A percentile compares a stretch with the other conserved stretches of the same genome.
phyloP scores from a whole-genome alignment of 2,797 vertebrate genomes.

The Cyprinella venusta region DNA sequence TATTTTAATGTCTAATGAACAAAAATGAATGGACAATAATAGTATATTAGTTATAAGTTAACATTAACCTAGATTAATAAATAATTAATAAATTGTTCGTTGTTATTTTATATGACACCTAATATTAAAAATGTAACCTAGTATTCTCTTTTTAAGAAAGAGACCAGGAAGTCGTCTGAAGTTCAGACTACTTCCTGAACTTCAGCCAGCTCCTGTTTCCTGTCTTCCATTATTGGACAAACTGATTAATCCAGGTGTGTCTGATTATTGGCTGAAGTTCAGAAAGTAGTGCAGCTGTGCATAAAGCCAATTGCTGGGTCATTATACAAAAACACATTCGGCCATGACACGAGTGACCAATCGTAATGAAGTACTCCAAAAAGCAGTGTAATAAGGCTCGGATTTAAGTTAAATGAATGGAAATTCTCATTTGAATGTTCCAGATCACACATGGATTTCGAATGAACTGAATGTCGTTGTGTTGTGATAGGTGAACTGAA shows the following conservation, averaged over 20 bases:
- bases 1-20: neutral
- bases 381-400: neutral
- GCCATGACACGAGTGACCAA: neutral
- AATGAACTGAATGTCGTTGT: constrained; percentile 1
- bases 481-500: neutral
- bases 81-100: no score
- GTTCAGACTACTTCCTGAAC: no score
- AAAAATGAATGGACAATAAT: neutral
- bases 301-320: neutral
- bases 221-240: no score
- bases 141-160: no score
- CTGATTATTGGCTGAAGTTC: no score
- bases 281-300: no score
- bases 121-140: no score
- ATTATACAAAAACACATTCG: neutral
- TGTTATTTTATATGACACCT: no score
- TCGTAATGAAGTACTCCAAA: neutral
- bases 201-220: no score
- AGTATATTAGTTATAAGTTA: neutral
- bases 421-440: neutral
- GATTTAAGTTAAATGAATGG: neutral
- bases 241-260: no score
- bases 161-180: no score
- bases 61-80: neutral
- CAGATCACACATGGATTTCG: neutral